These are phyloP conservation scores for Xenus cinereus DNA, from an alignment of 2,113 vertebrate genomes.

Conservation along the genomic window DNA sequence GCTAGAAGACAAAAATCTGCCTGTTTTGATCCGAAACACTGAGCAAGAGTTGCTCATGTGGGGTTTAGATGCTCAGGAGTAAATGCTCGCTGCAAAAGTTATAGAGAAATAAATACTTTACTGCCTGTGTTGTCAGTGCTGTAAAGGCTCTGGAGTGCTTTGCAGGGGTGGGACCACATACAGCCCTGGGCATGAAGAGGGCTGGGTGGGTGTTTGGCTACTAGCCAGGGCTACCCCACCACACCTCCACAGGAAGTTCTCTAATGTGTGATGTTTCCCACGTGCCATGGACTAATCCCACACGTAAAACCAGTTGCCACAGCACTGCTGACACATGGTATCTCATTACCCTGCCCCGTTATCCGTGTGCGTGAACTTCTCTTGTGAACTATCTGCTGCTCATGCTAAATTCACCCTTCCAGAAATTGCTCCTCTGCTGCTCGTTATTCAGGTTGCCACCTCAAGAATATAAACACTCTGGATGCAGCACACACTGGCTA, in stretches of 20 bases:
- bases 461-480: background rate
- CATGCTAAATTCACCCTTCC: background rate
- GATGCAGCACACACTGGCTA: background rate
- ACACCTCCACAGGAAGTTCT: background rate
- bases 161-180: background rate
- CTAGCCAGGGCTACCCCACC: background rate
- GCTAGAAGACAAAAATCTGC: background rate
- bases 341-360: rapidly evolving
- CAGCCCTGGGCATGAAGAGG: background rate
- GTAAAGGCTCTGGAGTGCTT: background rate
- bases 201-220: too few relatives aligned
- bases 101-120: background rate
- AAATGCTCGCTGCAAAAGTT: background rate
- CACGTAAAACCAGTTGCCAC: background rate
- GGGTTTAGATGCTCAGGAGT: background rate
- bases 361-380: rapidly evolving
- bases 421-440: background rate
- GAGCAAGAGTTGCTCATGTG: background rate
- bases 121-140: background rate
- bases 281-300: background rate
- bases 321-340: background rate
- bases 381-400: background rate
- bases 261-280: background rate
- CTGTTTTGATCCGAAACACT: background rate
- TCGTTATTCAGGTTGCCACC: background rate